These are phyloP conservation scores for Halcyon smyrnensis DNA, from an alignment of 2,797 vertebrate species.

Conservation along the genomic window DNA sequence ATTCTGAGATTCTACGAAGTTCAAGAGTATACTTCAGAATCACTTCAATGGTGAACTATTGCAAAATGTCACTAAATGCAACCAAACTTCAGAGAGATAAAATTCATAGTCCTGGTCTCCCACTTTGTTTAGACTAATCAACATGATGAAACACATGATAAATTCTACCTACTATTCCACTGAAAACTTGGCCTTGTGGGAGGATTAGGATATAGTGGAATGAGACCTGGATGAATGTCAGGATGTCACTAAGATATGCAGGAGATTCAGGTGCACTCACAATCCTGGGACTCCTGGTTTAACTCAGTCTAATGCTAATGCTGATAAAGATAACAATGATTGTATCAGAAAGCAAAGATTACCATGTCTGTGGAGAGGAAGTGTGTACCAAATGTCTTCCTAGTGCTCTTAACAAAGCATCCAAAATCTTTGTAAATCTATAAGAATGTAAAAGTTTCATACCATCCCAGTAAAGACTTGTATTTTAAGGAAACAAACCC, in stretches of 20 bases:
- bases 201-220: neutral
- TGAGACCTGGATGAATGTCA: neutral
- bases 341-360: neutral
- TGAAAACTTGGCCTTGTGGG: neutral
- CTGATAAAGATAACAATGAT: neutral
- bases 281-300: neutral
- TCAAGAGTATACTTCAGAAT: neutral
- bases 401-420: neutral
- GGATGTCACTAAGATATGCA: accelerated
- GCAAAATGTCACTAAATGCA: neutral
- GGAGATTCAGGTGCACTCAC: neutral
- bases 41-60: neutral
- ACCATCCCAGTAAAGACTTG: neutral
- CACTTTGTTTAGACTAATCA: neutral
- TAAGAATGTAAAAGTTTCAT: neutral
- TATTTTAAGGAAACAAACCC: neutral
- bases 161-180: neutral
- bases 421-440: neutral
- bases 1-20: neutral
- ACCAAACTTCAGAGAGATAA: neutral
- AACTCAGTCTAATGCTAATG: neutral
- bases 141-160: accelerated
- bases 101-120: neutral
- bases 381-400: neutral
- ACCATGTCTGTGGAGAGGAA: neutral